Evolutionary conservation across 2,797 vertebrate species (phyloP), one percentile per base, ranked within the genome.

Genomic region (Emys orbicularis): DNA sequence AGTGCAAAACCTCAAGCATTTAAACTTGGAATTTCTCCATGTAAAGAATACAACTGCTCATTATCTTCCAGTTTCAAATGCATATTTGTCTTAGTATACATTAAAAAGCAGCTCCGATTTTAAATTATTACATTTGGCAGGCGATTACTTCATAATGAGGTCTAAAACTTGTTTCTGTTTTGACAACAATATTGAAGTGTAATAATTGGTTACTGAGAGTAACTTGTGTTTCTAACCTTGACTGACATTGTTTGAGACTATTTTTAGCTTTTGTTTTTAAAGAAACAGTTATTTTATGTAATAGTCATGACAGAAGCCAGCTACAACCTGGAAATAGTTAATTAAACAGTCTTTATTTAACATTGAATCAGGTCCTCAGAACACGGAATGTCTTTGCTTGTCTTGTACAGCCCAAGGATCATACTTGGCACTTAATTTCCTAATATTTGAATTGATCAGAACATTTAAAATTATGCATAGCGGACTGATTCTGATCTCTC

Each of bases 11-110:
- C 50, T 29, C 23, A 2, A 52, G 8, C 3, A 0, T 12, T 29
- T 0, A 0, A 5, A 0, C 5, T 4, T 3, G 77, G 12, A 0
- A 2, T 87, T 3, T 0, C 1, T 12, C 27, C 49, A 2, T 1
- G 4, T 23, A 5, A 0, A 47, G 2, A 6, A 1, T 0, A 0
- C 5, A 2, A 37, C 2, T 8, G 44, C 41, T 49, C 44, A 77
- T 77, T 77, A 27, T 5, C 13, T 77, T 77, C n/a, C 44, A 49
- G 44, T 49, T 77, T 77, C 74, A 47, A 31, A 49, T 77, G 27
- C 74, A 77, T 77, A 29, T 49, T 1, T 72, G 47, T 41, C 12
- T 27, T 21, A 53, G 52, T 19, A 12, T 13, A 41, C 2, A 19
- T 4, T 16, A 34, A 37, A 47, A 83, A 59, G 18, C 15, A 37